phyloP scores from a whole-genome alignment of 2,888 invertebrate species.

The Agapostemon virescens region DNA sequence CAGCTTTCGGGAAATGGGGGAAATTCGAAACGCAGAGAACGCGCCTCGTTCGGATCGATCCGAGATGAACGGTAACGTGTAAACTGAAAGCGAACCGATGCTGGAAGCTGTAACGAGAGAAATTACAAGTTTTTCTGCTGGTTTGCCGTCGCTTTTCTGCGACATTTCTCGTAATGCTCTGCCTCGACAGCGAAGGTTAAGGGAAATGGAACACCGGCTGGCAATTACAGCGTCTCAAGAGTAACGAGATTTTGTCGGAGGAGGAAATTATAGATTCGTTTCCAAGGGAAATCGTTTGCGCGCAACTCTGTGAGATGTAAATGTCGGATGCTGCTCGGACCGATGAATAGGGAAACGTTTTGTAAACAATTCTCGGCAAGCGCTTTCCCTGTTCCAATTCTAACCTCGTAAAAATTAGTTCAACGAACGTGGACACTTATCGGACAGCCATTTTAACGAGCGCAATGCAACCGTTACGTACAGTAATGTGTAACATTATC shows the following conservation, averaged over 20 bases:
- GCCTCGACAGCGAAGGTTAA: conserved; percentile 7
- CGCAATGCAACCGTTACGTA: too few relatives aligned
- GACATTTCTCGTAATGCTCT: conserved; percentile 13
- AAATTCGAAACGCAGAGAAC: background rate
- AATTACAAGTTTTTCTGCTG: background rate
- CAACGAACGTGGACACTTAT: background rate
- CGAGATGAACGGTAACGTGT: background rate
- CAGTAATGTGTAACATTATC: too few relatives aligned
- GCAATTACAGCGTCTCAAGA: background rate
- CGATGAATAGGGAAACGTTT: background rate
- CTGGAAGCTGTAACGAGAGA: background rate
- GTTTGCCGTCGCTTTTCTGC: background rate
- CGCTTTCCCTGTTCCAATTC: background rate
- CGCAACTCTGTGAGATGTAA: background rate
- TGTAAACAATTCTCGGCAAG: background rate
- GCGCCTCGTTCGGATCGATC: background rate
- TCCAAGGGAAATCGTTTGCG: background rate
- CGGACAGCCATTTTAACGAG: too few relatives aligned
- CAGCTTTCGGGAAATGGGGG: background rate
- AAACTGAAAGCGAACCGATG: background rate
- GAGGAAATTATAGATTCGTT: conserved; percentile 18
- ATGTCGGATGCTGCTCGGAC: background rate
- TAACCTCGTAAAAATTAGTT: background rate
- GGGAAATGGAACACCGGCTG: conserved; percentile 29
- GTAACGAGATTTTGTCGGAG: conserved; percentile 24